Evolutionary conservation across 2,113 vertebrate genomes (phyloP).

Genomic region (Mesoclemmys tuberculata): DNA sequence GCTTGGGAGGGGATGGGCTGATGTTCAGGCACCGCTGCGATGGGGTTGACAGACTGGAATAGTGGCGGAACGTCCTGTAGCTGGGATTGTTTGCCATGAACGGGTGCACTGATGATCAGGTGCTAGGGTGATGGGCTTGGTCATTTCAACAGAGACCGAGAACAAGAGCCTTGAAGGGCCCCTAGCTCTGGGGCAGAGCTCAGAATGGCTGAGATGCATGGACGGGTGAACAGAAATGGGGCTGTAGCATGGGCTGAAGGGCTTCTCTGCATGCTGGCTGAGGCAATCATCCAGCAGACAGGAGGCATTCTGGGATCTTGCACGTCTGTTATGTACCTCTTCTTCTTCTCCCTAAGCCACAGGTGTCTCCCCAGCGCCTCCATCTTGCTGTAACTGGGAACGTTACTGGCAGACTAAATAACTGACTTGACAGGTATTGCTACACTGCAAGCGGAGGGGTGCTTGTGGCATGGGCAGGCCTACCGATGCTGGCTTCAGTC

Average conservation of each 20-base stretch:
- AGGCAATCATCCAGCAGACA: not conserved
- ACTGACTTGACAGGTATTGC: no score
- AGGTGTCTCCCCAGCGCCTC: not conserved
- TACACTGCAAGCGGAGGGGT: no score
- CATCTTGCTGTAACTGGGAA: not conserved
- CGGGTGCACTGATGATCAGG: accelerated
- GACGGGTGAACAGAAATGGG: not conserved
- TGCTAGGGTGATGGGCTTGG: no score
- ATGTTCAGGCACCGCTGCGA: not conserved
- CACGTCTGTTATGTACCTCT: not conserved
- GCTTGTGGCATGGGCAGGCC: no score
- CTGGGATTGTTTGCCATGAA: not conserved
- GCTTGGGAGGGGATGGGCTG: not conserved
- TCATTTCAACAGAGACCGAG: no score
- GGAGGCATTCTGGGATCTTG: not conserved
- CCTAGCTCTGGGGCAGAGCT: no score
- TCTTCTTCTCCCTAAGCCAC: not conserved
- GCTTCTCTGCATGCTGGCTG: not conserved
- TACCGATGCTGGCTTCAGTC: no score
- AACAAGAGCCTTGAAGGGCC: no score
- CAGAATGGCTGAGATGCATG: no score
- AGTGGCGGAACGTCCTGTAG: accelerated
- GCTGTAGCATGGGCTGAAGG: not conserved
- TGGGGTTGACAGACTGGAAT: accelerated
- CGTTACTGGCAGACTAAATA: no score